Percentiles rank a stretch among this genome's conserved stretches.
Evolutionary conservation across 2,888 invertebrate genomes (phyloP).

Genomic region (Chrysolina oricalcia): DNA sequence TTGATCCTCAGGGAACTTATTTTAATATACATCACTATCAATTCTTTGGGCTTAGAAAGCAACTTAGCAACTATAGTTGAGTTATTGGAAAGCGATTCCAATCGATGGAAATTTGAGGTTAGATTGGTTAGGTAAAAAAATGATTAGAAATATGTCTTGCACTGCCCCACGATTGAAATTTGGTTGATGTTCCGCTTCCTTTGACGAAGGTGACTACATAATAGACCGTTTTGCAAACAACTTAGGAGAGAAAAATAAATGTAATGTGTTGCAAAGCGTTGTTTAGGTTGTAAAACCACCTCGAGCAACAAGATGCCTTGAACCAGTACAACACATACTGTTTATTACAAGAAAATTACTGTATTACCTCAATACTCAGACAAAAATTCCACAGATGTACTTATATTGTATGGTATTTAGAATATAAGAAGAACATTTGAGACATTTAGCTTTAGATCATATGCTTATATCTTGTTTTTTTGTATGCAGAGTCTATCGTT

Average conservation of each 20-base stretch:
- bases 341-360: slow-evolving; percentile 68
- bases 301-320: slow-evolving; percentile 72
- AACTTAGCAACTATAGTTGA: slow-evolving; percentile 33
- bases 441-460: slow-evolving; percentile 67
- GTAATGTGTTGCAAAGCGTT: slow-evolving; percentile 46
- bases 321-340: slow-evolving; percentile 72
- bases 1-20: slow-evolving; percentile 55
- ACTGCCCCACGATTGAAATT: slow-evolving; percentile 63
- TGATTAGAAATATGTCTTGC: slow-evolving; percentile 61
- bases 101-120: slow-evolving; percentile 50
- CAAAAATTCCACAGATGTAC: slow-evolving; percentile 72
- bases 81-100: slow-evolving; percentile 7
- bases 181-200: slow-evolving; percentile 62
- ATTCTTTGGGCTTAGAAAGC: slow-evolving; percentile 52
- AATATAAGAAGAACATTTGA: slow-evolving; percentile 66
- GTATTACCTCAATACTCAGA: slow-evolving; percentile 72
- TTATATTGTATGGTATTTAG: slow-evolving; percentile 72
- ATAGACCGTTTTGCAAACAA: slow-evolving; percentile 47
- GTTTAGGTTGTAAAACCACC: slow-evolving; percentile 51
- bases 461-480: slow-evolving; percentile 62
- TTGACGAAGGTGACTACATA: slow-evolving; percentile 48
- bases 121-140: slow-evolving; percentile 53
- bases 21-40: slow-evolving; percentile 49
- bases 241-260: slow-evolving; percentile 37
- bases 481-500: slow-evolving; percentile 37